Evolutionary conservation across 2,888 invertebrate species (phyloP).

Genomic region (Drosophila emarginata): DNA sequence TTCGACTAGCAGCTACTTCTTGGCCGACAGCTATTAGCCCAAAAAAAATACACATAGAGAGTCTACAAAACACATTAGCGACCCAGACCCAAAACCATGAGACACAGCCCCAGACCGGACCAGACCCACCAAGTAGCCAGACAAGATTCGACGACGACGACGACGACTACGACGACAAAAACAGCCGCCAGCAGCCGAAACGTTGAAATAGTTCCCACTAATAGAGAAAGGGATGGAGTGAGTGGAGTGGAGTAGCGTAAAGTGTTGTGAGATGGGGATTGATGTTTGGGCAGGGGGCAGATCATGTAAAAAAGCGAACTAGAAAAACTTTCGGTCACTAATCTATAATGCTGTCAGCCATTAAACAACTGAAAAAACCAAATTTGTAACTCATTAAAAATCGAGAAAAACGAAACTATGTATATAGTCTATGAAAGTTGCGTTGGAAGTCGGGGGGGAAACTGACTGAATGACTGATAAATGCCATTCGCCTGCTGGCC

Average conservation of each 20-base stretch:
- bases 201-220: slow-evolving; percentile 57
- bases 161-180: slow-evolving; percentile 31
- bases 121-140: slow-evolving; percentile 64
- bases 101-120: slow-evolving; percentile 10
- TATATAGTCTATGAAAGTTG: no score
- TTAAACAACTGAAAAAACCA: slow-evolving; percentile 74
- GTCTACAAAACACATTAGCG: slow-evolving; percentile 58
- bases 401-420: slow-evolving; percentile 54
- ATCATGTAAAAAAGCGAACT: slow-evolving; percentile 32
- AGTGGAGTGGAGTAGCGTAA: background rate
- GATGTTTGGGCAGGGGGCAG: background rate
- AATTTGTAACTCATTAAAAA: slow-evolving; percentile 76
- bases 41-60: slow-evolving; percentile 62
- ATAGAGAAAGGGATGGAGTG: slow-evolving; percentile 25
- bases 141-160: slow-evolving; percentile 42
- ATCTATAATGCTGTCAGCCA: slow-evolving; percentile 76
- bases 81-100: slow-evolving; percentile 14
- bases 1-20: slow-evolving; percentile 18
- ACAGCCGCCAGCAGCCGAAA: slow-evolving; percentile 53
- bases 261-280: background rate
- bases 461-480: slow-evolving; percentile 70
- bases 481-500: slow-evolving; percentile 55
- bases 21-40: slow-evolving; percentile 68
- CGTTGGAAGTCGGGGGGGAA: no score
- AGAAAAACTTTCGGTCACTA: slow-evolving; percentile 70